Evolutionary conservation across 2,113 vertebrate species (phyloP).

Genomic region (Nyctereutes procyonoides): DNA sequence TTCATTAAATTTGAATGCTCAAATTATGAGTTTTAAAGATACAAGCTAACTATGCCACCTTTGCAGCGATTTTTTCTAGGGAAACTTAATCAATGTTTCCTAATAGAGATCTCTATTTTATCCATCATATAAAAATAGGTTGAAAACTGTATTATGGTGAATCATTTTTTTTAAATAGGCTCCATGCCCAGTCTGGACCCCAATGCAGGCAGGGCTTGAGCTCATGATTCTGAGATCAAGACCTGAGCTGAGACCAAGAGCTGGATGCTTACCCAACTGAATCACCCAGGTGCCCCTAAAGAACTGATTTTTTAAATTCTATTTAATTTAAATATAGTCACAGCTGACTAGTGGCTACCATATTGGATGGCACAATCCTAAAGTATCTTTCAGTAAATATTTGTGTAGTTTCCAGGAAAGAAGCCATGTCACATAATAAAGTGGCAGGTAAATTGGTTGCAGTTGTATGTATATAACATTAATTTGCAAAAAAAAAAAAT

Average conservation of each 20-base stretch:
- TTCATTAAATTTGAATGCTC: not conserved
- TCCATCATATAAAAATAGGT: not conserved
- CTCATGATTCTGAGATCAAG: not conserved
- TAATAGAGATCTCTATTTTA: not conserved
- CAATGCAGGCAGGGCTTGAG: not conserved
- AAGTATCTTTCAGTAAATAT: slow-evolving; percentile 24
- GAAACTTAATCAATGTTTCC: not conserved
- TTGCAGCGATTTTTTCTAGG: not conserved
- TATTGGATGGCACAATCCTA: not conserved
- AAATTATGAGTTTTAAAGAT: not conserved
- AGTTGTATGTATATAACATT: not conserved
- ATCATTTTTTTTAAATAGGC: not conserved
- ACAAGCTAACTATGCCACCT: not conserved
- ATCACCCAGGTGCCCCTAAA: not conserved
- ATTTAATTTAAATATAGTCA: not conserved
- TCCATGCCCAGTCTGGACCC: not conserved
- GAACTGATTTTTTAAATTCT: not conserved
- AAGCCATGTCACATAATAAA: not conserved
- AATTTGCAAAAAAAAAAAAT: not conserved
- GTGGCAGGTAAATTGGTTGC: not conserved
- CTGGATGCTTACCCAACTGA: not conserved
- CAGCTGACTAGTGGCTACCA: not conserved
- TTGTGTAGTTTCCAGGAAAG: not conserved
- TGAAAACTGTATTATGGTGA: not conserved
- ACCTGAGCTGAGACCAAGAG: not conserved